Base-by-base conservation (phyloP, 2,888 invertebrate genomes). In the Deladenus siricidicola region DNA sequence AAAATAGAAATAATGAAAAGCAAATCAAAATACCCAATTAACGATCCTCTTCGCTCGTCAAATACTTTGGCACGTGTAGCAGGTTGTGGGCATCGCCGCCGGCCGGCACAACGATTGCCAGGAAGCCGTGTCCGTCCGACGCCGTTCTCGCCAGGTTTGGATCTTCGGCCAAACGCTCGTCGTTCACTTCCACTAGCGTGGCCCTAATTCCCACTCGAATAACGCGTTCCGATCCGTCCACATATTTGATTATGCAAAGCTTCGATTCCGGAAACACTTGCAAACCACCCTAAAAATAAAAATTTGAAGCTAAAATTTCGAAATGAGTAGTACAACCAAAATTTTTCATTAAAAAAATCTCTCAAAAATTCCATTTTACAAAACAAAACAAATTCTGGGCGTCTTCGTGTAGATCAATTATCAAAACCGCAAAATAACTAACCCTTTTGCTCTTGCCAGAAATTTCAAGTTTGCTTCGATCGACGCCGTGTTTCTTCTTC, bases 391-490 rank as follows among this genome's bases (percentile, higher is more conserved):
- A n/a, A n/a, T n/a, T n/a, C n/a, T n/a, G n/a, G n/a, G n/a, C n/a
- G n/a, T n/a, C n/a, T n/a, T n/a, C n/a, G n/a, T n/a, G n/a, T n/a
- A n/a, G n/a, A n/a, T n/a, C n/a, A n/a, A n/a, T n/a, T n/a, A n/a
- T n/a, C n/a, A n/a, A n/a, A n/a, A n/a, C 4, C 19, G 19, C 19
- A 26, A 8, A 50, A 24, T 8, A 56, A 24, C 39, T 23, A 19
- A 67, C 67, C 59, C 70, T 70, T 55, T 67, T 67, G 48, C 69
- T 54, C 51, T 67, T 67, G 8, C 68, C 69, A 42, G 49, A 52
- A 29, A 65, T 57, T 26, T 51, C 51, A 28, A 60, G 30, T 34
- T 66, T 66, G 52, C 62, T 59, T 10, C 66, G 58, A 43, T 67
- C 66, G 8, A 64, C 60, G 34, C 58, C 58, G 14, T 19, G n/a